Percentiles rank a stretch among this genome's conserved stretches.
Evolutionary conservation across 2,113 vertebrate genomes (phyloP).

Genomic region (Cynopterus brachyotis): DNA sequence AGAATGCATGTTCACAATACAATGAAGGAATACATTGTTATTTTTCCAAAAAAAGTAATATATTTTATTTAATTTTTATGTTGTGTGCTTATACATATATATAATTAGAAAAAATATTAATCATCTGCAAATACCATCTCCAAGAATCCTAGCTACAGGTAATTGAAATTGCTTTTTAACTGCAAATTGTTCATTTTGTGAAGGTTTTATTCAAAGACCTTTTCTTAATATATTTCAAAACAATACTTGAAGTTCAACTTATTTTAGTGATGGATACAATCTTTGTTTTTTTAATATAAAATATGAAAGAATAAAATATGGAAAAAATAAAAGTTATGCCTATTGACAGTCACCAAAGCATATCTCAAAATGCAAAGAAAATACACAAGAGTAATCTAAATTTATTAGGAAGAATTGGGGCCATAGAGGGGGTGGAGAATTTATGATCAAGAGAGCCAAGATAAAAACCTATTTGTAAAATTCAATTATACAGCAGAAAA

Average conservation of each 20-base stretch:
- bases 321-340: slow-evolving; percentile 6
- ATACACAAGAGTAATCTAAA: slow-evolving; percentile 52
- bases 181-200: slow-evolving; percentile 72
- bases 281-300: slow-evolving; percentile 14
- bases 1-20: slow-evolving; percentile 27
- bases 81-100: slow-evolving; percentile 31
- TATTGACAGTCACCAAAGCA: slow-evolving; percentile 59
- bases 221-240: slow-evolving; percentile 45
- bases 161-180: slow-evolving; percentile 65
- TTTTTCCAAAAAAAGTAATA: slow-evolving; percentile 57
- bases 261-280: slow-evolving; percentile 56
- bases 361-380: slow-evolving; percentile 59
- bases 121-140: not conserved
- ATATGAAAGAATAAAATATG: slow-evolving; percentile 42
- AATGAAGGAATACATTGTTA: not conserved
- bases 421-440: not conserved
- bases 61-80: slow-evolving; percentile 65
- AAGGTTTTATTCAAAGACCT: slow-evolving; percentile 42
- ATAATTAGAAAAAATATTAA: slow-evolving; percentile 59
- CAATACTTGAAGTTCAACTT: slow-evolving; percentile 64
- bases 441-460: not conserved
- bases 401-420: not conserved
- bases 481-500: not conserved
- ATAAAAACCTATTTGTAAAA: not conserved
- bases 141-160: slow-evolving; percentile 4